Conservation (phyloP, 2,888 invertebrate genomes). For the Villa cingulata region DNA sequence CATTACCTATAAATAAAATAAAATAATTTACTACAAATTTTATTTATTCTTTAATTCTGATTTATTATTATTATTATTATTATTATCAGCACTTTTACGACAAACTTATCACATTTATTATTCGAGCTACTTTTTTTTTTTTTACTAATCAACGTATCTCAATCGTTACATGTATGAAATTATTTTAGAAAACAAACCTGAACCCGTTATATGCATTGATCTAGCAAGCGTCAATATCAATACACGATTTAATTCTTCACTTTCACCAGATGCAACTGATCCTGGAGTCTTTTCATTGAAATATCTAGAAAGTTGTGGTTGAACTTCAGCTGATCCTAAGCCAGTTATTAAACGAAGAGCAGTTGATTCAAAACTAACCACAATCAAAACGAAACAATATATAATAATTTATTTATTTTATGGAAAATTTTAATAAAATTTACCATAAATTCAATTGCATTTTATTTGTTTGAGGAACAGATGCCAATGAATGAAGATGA, state of each 20-base stretch:
- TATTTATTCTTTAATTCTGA: too few relatives aligned
- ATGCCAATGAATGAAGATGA: conserved; percentile 80
- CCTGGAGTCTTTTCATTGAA: conserved; percentile 71
- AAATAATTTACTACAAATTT: not conserved
- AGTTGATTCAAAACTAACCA: conserved; percentile 64
- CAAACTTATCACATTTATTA: too few relatives aligned
- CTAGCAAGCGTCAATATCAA: conserved; percentile 86
- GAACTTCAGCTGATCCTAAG: conserved; percentile 86
- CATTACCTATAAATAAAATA: conserved; percentile 24
- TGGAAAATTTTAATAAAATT: conserved; percentile 17
- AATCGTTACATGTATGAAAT: not conserved
- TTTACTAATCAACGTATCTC: not conserved
- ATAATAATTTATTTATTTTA: not conserved
- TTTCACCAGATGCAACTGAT: conserved; percentile 73
- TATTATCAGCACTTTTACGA: too few relatives aligned
- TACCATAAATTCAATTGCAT: conserved; percentile 86
- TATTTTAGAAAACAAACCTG: conserved; percentile 43
- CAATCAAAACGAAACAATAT: not conserved
- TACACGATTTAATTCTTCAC: conserved; percentile 86
- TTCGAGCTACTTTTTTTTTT: not conserved
- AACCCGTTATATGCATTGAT: conserved; percentile 86
- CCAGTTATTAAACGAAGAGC: conserved; percentile 76
- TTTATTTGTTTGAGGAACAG: conserved; percentile 87
- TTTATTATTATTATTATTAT: too few relatives aligned
- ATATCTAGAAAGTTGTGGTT: conserved; percentile 81